phyloP scores from a whole-genome alignment of 2,797 vertebrate genomes.

The Lepidocolaptes lacrymiger region DNA sequence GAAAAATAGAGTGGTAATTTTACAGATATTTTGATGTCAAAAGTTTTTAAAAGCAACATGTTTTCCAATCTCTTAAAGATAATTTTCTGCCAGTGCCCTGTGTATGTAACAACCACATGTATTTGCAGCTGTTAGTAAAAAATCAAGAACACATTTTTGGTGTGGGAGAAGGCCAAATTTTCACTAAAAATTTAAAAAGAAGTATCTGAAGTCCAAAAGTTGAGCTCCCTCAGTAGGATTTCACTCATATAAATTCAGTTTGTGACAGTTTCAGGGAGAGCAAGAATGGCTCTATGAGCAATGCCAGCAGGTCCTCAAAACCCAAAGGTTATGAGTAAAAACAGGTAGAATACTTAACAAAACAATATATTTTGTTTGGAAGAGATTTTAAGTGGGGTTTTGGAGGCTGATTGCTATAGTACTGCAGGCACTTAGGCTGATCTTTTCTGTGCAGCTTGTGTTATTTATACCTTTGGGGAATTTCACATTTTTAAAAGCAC shows the following conservation, averaged over 20 bases:
- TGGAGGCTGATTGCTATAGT: too few species aligned
- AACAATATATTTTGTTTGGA: not conserved
- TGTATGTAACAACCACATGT: not conserved
- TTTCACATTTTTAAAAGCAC: too few species aligned
- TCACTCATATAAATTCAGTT: not conserved
- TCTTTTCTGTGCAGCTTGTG: too few species aligned
- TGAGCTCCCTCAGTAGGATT: conserved; percentile 2
- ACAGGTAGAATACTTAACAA: conserved; percentile 28
- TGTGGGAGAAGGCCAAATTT: not conserved
- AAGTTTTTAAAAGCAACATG: not conserved
- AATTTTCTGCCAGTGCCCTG: not conserved
- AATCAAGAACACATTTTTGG: not conserved
- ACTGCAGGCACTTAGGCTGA: too few species aligned
- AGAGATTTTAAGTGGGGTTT: too few species aligned
- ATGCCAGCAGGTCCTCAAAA: not conserved
- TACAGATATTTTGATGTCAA: not conserved
- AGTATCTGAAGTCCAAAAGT: not conserved
- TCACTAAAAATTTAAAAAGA: not conserved
- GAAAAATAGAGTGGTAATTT: not conserved
- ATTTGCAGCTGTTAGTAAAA: not conserved
- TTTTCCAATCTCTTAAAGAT: not conserved
- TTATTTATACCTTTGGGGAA: too few species aligned
- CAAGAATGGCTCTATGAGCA: conserved; percentile 7
- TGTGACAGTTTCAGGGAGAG: not conserved
- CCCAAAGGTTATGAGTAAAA: not conserved